Percentiles rank a stretch among this genome's conserved stretches.
Conservation (phyloP, 2,888 invertebrate genomes). For the Machimus rusticus region DNA sequence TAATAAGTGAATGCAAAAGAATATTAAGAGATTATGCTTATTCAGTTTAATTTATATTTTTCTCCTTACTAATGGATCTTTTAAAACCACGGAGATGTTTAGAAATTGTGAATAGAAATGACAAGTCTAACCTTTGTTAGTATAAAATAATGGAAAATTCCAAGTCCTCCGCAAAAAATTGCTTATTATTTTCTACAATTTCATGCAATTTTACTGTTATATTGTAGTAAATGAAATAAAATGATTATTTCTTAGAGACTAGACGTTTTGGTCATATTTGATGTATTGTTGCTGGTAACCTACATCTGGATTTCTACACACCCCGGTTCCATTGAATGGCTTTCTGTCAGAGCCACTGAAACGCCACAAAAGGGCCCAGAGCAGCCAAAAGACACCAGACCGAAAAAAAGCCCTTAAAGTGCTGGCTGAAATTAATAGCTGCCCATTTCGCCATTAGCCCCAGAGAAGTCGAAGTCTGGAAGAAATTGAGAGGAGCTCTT, state of each 20-base stretch:
- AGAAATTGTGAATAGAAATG: no score
- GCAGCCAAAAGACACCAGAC: background rate
- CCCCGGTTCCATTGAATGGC: background rate
- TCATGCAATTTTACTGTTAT: background rate
- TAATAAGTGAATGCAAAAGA: no score
- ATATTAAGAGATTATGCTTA: no score
- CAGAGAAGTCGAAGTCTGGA: background rate
- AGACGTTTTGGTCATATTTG: background rate
- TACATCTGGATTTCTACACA: background rate
- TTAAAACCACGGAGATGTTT: no score
- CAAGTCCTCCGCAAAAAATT: background rate
- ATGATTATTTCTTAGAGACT: background rate
- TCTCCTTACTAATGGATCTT: no score
- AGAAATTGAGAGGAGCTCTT: slow-evolving; percentile 32
- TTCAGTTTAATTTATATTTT: no score
- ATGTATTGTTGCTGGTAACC: background rate
- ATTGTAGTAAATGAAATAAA: background rate
- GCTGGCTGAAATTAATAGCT: slow-evolving; percentile 16
- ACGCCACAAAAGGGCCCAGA: background rate
- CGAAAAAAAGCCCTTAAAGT: slow-evolving; percentile 14
- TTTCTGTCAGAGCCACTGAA: background rate
- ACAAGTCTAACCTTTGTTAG: background rate
- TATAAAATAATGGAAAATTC: background rate
- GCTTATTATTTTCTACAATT: background rate
- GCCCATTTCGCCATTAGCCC: slow-evolving; percentile 4